Evolutionary conservation across 2,797 vertebrate species (phyloP).

Genomic region (Darevskia mixta): DNA sequence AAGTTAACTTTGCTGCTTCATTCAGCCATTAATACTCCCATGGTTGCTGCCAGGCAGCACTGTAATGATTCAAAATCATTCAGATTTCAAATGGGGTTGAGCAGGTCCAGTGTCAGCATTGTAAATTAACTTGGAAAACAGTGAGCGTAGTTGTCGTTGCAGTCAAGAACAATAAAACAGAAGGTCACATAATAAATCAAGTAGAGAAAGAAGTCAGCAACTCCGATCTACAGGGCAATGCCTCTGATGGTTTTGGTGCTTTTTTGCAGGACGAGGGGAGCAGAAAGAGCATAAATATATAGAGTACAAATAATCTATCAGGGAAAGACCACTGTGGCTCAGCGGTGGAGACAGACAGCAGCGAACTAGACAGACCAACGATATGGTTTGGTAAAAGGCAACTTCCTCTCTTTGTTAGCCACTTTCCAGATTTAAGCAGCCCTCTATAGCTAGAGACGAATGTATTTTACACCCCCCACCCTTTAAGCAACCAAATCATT

Average conservation of each 20-base stretch:
- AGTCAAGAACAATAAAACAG: slow-evolving; percentile 3
- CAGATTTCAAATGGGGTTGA: slow-evolving; percentile 18
- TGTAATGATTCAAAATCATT: neutral
- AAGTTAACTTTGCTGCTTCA: neutral
- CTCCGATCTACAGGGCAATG: neutral
- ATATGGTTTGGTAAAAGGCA: no score
- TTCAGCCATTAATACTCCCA: neutral
- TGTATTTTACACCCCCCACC: neutral
- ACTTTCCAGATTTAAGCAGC: neutral
- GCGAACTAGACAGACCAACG: no score
- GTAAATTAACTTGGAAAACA: slow-evolving; percentile 22
- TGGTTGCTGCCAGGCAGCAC: slow-evolving; percentile 14
- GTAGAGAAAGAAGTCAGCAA: slow-evolving; percentile 1
- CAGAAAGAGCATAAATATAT: neutral
- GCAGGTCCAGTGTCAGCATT: neutral
- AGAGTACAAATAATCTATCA: slow-evolving; percentile 1
- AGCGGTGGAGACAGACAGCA: neutral
- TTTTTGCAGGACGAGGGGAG: no score
- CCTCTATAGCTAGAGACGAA: neutral
- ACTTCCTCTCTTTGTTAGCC: neutral
- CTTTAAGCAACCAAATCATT: neutral
- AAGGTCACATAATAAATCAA: slow-evolving; percentile 9
- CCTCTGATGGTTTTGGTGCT: slow-evolving; percentile 2
- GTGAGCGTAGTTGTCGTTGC: neutral
- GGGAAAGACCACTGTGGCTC: neutral